phyloP scores from a whole-genome alignment of 2,113 vertebrate species.

The Furnarius figulus region DNA sequence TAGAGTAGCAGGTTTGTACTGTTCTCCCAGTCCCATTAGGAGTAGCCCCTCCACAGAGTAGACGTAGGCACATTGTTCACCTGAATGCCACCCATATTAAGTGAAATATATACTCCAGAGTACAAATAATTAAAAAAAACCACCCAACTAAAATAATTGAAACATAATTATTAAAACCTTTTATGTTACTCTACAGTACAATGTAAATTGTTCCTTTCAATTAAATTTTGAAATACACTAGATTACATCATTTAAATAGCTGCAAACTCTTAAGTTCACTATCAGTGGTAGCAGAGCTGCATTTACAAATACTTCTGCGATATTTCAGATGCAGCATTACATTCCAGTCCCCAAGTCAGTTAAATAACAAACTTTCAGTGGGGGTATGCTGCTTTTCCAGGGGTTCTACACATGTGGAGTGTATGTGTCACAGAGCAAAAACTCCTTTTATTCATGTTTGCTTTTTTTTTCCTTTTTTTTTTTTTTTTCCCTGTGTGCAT shows the following conservation, averaged over 20 bases:
- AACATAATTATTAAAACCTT: constrained; percentile 69
- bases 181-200: constrained; percentile 68
- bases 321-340: constrained; percentile 25
- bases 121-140: not conserved
- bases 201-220: constrained; percentile 49
- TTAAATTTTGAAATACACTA: constrained; percentile 67
- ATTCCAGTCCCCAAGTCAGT: constrained; percentile 4
- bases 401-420: not conserved
- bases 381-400: constrained; percentile 18
- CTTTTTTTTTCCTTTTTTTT: not conserved
- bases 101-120: not conserved
- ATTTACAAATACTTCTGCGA: constrained; percentile 57
- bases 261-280: constrained; percentile 31
- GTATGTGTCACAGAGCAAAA: not conserved
- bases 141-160: constrained; percentile 10
- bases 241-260: constrained; percentile 70
- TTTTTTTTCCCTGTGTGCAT: constrained; percentile 16
- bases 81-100: not conserved
- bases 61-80: not conserved
- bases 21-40: not conserved
- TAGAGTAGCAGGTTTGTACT: not conserved
- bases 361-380: not conserved
- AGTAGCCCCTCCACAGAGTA: not conserved
- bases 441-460: not conserved
- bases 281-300: constrained; percentile 27